Conservation (phyloP, 1,140 invertebrate genomes). For the Drosophila kikkawai region DNA sequence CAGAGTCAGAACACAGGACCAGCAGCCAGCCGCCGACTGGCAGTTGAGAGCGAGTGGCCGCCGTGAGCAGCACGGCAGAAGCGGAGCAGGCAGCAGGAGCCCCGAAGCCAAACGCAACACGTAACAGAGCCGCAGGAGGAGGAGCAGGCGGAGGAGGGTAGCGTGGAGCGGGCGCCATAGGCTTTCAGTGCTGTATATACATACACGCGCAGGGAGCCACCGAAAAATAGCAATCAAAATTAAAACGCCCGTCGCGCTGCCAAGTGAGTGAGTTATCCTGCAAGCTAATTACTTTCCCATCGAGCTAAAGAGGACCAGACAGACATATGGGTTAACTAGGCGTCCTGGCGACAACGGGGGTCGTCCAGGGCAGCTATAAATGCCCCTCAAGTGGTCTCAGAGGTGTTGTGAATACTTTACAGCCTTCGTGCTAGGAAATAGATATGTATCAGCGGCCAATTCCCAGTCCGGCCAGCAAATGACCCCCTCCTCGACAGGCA, state of each 20-base stretch:
- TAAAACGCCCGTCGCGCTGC: slow-evolving; percentile 30
- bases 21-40: slow-evolving; percentile 13
- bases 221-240: slow-evolving; percentile 8
- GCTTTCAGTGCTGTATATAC: slow-evolving; percentile 56
- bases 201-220: slow-evolving; percentile 49
- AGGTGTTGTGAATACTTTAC: slow-evolving; percentile 46
- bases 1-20: slow-evolving; percentile 12
- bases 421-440: slow-evolving; percentile 31
- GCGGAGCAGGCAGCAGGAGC: slow-evolving; percentile 35
- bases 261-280: slow-evolving; percentile 29
- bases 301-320: neutral
- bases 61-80: slow-evolving; percentile 62
- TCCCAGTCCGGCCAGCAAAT: slow-evolving; percentile 40
- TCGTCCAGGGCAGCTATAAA: slow-evolving; percentile 17
- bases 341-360: neutral
- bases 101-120: slow-evolving; percentile 47
- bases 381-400: slow-evolving; percentile 47
- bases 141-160: slow-evolving; percentile 16
- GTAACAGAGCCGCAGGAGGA: slow-evolving; percentile 45
- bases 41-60: slow-evolving; percentile 75
- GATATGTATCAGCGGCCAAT: slow-evolving; percentile 30
- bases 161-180: slow-evolving; percentile 34
- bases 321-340: slow-evolving; percentile 21
- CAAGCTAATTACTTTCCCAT: neutral
- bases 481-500: slow-evolving; percentile 3